These are phyloP conservation scores for Crypturellus undulatus DNA, from an alignment of 2,113 vertebrate genomes.

Conservation along the genomic window DNA sequence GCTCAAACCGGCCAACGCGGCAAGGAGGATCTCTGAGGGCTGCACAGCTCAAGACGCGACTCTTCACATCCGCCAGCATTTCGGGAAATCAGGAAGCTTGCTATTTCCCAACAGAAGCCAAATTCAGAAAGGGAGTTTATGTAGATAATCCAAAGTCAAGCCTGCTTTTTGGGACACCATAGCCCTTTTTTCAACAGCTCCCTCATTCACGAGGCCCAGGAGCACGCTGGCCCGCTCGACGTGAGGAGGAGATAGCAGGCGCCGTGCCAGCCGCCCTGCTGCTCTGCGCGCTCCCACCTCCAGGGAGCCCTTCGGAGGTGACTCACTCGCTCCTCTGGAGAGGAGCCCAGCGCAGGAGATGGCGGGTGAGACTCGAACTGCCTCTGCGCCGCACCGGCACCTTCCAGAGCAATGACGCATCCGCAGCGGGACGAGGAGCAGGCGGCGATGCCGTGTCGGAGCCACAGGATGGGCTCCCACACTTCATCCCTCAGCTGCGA, in stretches of 20 bases:
- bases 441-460: rapidly evolving
- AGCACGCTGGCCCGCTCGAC: not conserved
- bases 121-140: constrained; percentile 31
- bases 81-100: not conserved
- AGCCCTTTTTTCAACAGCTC: not conserved
- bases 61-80: not conserved
- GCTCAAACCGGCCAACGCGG: not conserved
- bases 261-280: not conserved
- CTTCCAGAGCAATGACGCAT: rapidly evolving
- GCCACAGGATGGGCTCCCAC: not conserved
- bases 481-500: not conserved
- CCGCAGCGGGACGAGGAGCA: not conserved
- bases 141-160: constrained; percentile 14
- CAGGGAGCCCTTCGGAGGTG: constrained; percentile 30
- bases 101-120: not conserved
- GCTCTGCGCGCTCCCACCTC: constrained; percentile 43
- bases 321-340: constrained; percentile 41
- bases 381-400: not conserved
- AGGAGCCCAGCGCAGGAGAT: not conserved
- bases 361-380: not conserved
- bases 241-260: not conserved
- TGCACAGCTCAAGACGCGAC: not conserved
- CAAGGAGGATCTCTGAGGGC: not conserved
- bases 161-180: not conserved
- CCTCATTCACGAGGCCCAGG: constrained; percentile 33